phyloP scores from a whole-genome alignment of 2,113 vertebrate species.

The Ammospiza caudacuta region DNA sequence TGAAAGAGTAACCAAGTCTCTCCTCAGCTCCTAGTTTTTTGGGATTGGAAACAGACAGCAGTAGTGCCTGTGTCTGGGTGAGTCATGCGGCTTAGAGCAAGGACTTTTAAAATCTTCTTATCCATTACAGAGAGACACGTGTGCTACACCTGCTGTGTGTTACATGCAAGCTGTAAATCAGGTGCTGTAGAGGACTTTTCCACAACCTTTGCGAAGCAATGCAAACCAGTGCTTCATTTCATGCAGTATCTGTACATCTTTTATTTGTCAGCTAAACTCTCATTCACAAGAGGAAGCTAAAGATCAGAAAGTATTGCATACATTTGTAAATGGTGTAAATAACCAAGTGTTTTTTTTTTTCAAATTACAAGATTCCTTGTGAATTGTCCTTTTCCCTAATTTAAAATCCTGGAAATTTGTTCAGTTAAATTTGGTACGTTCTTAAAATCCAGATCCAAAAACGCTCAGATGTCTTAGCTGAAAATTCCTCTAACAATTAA shows the following conservation, averaged over 20 bases:
- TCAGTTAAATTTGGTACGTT: neutral
- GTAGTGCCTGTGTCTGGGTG: rapidly evolving
- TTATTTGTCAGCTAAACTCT: neutral
- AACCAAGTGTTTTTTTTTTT: neutral
- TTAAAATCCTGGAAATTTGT: neutral
- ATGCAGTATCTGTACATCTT: neutral
- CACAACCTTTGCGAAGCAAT: neutral
- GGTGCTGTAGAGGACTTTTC: neutral
- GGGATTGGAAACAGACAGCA: neutral
- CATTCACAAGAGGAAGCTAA: neutral
- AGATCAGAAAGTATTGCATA: neutral
- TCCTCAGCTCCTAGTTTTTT: neutral
- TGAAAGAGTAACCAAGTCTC: neutral
- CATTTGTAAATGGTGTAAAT: neutral
- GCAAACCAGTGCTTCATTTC: neutral
- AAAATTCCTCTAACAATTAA: neutral
- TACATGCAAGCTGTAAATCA: rapidly evolving
- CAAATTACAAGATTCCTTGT: neutral
- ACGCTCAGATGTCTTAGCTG: neutral
- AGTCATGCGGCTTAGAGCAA: neutral
- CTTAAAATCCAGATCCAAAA: neutral
- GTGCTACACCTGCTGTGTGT: neutral
- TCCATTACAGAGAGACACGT: neutral
- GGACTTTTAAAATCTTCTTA: neutral
- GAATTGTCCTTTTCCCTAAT: neutral